These are phyloP conservation scores for Acanthurus tractus DNA, from an alignment of 2,797 vertebrate genomes.

Conservation along the genomic window DNA sequence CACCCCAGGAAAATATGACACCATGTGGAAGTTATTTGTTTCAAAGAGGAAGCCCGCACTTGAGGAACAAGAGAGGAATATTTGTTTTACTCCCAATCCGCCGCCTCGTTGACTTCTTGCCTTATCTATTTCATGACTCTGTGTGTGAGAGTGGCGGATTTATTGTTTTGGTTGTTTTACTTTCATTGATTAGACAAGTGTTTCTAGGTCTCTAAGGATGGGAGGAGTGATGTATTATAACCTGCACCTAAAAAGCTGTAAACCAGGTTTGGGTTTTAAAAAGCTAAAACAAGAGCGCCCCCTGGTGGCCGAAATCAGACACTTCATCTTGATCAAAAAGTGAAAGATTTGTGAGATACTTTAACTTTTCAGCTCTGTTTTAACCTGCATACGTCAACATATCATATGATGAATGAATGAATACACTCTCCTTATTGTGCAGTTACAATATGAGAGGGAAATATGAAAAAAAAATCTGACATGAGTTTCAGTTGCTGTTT, in stretches of 20 bases:
- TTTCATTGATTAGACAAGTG: background rate
- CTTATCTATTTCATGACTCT: background rate
- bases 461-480: background rate
- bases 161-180: background rate
- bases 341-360: background rate
- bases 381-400: too few species aligned
- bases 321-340: background rate
- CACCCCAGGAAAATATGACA: slow-evolving; percentile 56
- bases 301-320: slow-evolving; percentile 46
- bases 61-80: background rate
- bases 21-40: slow-evolving; percentile 45
- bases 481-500: background rate
- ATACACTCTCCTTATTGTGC: background rate
- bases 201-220: background rate
- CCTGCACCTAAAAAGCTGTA: background rate
- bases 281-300: slow-evolving; percentile 22
- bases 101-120: background rate
- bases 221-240: background rate
- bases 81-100: background rate
- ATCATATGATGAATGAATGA: background rate
- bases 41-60: background rate
- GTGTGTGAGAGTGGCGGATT: background rate
- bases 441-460: background rate
- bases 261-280: background rate
- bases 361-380: background rate